Evolutionary conservation across 2,797 vertebrate genomes (phyloP), one percentile per base, ranked within the genome.

Genomic region (Lemur catta): DNA sequence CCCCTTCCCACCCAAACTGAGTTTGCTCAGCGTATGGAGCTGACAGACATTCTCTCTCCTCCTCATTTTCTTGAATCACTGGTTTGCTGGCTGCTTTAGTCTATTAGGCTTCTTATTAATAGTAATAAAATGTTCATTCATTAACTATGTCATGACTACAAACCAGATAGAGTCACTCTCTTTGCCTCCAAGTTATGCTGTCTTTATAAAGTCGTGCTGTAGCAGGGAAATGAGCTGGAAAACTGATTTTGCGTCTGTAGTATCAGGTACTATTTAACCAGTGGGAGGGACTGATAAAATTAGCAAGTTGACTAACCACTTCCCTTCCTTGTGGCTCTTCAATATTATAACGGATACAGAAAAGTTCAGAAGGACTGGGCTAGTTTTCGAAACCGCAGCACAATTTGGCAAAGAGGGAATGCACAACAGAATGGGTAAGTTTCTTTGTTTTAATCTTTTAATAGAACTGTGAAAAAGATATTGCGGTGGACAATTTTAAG

Each of bases 231-330:
- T 94, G 41, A 84, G 52, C 76, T 96, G 81, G 35, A 96, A 95
- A 97, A 86, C 82, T 95, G 96, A 97, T 94, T 97, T 92, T 55
- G 28, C 57, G 3, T 84, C 96, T 71, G 88, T 30, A 91, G 94
- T 88, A 94, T 96, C 97, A 97, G 96, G 96, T 98, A 97, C 89
- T 97, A 92, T 92, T 98, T 97, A 94, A 98, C 95, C 97, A 97
- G 98, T 98, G 98, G 98, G 97, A 98, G 97, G 98, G 98, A 98
- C 95, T 97, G 98, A 98, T 98, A 98, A 96, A 98, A 98, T 97
- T 97, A 98, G 98, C 96, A 98, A 98, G 97, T 98, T 98, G 98
- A 98, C 97, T 98, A 99, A 98, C 98, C 98, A 98, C 98, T 98
- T 98, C 98, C 98, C 97, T 98, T 98, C 98, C 97, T 98, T 98